Evolutionary conservation across 2,888 invertebrate genomes (phyloP).

Genomic region (Pandemis corylana): DNA sequence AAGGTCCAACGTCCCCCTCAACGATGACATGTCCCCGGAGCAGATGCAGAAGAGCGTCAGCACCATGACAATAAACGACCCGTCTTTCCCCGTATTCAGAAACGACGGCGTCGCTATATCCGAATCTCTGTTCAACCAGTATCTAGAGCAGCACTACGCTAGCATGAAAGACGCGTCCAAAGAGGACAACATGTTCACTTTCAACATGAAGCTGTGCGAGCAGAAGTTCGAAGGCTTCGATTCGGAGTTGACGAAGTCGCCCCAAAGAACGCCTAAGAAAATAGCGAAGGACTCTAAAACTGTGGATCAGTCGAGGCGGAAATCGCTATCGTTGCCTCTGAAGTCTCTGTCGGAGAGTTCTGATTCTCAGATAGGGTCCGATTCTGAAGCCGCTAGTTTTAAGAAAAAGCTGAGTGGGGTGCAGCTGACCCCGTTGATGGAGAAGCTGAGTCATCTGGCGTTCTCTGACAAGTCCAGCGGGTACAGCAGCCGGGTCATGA

Average conservation of each 20-base stretch:
- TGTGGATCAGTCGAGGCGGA: constrained; percentile 74
- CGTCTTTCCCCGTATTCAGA: constrained; percentile 90
- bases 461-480: constrained; percentile 88
- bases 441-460: constrained; percentile 90
- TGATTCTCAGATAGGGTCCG: constrained; percentile 67
- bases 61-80: constrained; percentile 91
- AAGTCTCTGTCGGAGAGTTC: constrained; percentile 86
- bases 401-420: constrained; percentile 87
- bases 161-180: constrained; percentile 78
- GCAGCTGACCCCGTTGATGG: constrained; percentile 92
- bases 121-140: constrained; percentile 88
- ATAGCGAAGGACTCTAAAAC: constrained; percentile 68
- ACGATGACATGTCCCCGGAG: constrained; percentile 66
- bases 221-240: constrained; percentile 81
- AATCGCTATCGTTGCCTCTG: constrained; percentile 89
- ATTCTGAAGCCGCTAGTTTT: constrained; percentile 69
- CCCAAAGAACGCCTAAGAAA: constrained; percentile 77
- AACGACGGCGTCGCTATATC: constrained; percentile 90
- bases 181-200: constrained; percentile 76
- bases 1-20: constrained; percentile 57
- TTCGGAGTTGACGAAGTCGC: constrained; percentile 73
- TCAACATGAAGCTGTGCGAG: constrained; percentile 70
- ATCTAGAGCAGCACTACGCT: constrained; percentile 87
- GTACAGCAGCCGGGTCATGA: constrained; percentile 88
- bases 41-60: constrained; percentile 70